These are phyloP conservation scores for Teleogryllus occipitalis DNA, from an alignment of 1,140 invertebrate species.

Conservation along the genomic window DNA sequence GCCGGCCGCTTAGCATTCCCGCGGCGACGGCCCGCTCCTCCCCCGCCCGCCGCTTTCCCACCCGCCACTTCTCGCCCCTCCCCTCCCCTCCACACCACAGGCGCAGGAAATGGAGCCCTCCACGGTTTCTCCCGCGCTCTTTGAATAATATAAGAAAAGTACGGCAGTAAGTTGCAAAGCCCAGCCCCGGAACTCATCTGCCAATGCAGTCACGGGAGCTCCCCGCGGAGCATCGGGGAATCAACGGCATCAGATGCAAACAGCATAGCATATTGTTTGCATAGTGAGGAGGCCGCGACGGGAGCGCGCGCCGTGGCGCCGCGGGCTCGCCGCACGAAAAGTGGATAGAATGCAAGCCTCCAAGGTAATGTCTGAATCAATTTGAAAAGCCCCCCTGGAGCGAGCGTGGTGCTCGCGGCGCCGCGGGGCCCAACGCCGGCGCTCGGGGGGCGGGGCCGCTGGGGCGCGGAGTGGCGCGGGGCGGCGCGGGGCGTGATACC, in stretches of 20 bases:
- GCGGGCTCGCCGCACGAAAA: not conserved
- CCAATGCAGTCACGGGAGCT: slow-evolving; percentile 14
- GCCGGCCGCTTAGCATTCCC: not conserved
- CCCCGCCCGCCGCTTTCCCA: too few species aligned
- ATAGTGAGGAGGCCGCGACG: slow-evolving; percentile 7
- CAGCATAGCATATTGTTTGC: slow-evolving; percentile 17
- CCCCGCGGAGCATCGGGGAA: slow-evolving; percentile 10
- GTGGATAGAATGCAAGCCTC: slow-evolving; percentile 9
- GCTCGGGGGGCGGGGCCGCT: too few species aligned
- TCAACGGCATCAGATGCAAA: slow-evolving; percentile 17
- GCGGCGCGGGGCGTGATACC: too few species aligned
- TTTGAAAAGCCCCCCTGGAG: slow-evolving; percentile 11
- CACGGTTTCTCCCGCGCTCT: not conserved
- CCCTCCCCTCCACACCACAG: too few species aligned
- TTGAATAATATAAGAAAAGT: not conserved
- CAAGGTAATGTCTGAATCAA: slow-evolving; percentile 17
- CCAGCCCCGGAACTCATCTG: slow-evolving; percentile 15
- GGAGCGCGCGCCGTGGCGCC: not conserved
- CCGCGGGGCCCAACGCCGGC: too few species aligned
- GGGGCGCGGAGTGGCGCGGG: too few species aligned
- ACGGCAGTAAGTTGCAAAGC: not conserved
- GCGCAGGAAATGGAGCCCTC: not conserved
- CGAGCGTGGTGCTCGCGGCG: not conserved
- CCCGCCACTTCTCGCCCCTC: too few species aligned
- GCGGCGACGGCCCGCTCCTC: not conserved